Base-by-base conservation (phyloP, 2,888 invertebrate genomes). In the Eupithecia insigniata region DNA sequence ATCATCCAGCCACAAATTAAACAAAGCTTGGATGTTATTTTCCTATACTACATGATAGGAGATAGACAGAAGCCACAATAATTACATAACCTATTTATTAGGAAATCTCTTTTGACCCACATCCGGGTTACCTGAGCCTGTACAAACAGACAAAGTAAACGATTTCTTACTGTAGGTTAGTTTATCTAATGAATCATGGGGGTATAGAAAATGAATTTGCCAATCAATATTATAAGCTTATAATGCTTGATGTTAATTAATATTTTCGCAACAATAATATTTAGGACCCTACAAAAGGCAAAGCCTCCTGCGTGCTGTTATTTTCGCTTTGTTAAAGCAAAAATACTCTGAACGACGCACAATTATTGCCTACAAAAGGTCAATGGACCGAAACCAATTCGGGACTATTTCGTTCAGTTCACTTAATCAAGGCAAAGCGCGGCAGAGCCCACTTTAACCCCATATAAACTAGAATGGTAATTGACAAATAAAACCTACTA, bases 401-500 rank as follows among this genome's bases (percentile, higher is more conserved):
- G 67, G 55, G 76, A 75, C 75, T 70, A 76, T 78, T 76, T 74
- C 67, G 68, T 75, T 76, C 73, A 71, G 78, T 74, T 66, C 76
- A 68, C 74, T 78, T 77, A 82, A 81, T 81, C 78, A 76, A 79
- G 78, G 70, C 72, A 77, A 77, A 80, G 77, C 75, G 22, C 51
- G 51, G 51, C 22, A 51, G 51, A 51, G 26, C 72, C 69, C 76
- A 58, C 71, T 76, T 76, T 73, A 69, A 73, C 78, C 72, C 73
- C 77, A 71, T 76, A 79, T 79, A 81, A 81, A 80, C 78, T 77
- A 79, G 76, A 77, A 72, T 81, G 72, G 71, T 78, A 79, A 80
- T 75, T 75, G 80, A 77, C 76, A 79, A 80, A 82, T 82, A 83
- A 83, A 84, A 79, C 76, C 75, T 78, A 72, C 79, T 80, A 79